Conservation (phyloP, 2,113 vertebrate species). For the Indicator indicator region DNA sequence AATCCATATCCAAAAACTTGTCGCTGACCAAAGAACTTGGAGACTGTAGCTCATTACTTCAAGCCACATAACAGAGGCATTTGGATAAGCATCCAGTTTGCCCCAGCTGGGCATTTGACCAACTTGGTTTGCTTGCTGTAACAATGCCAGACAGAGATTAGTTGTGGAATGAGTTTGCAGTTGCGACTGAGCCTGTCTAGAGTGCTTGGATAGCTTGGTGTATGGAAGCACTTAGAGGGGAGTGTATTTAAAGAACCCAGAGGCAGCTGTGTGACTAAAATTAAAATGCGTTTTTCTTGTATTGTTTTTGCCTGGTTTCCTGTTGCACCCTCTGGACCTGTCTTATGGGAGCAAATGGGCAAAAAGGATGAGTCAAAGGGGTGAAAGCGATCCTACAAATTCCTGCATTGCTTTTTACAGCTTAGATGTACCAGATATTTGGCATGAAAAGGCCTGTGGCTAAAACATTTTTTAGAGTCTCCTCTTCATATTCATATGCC, state of each 20-base stretch:
- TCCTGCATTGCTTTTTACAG: constrained; percentile 52
- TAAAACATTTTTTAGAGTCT: constrained; percentile 36
- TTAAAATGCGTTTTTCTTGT: constrained; percentile 66
- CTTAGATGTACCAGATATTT: constrained; percentile 18
- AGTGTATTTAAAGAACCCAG: constrained; percentile 63
- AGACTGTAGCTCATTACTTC: neutral
- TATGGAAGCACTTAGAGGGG: constrained; percentile 66
- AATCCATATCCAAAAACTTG: neutral
- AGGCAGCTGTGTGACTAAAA: constrained; percentile 72
- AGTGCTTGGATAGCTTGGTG: constrained; percentile 29
- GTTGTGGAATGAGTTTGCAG: constrained; percentile 61
- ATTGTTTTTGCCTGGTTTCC: constrained; percentile 69
- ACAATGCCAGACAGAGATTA: constrained; percentile 53
- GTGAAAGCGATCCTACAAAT: constrained; percentile 47
- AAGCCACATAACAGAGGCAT: neutral
- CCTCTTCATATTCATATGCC: neutral
- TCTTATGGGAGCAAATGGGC: constrained; percentile 27
- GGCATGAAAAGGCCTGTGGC: constrained; percentile 24
- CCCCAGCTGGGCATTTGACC: constrained; percentile 39
- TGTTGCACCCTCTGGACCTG: constrained; percentile 38
- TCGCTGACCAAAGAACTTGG: neutral
- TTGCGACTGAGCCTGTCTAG: constrained; percentile 39
- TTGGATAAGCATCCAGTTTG: constrained; percentile 19
- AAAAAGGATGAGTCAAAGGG: constrained; percentile 34
- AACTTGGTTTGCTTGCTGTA: constrained; percentile 38